Conservation (phyloP, 2,888 invertebrate species). For the Psylliodes chrysocephalus region DNA sequence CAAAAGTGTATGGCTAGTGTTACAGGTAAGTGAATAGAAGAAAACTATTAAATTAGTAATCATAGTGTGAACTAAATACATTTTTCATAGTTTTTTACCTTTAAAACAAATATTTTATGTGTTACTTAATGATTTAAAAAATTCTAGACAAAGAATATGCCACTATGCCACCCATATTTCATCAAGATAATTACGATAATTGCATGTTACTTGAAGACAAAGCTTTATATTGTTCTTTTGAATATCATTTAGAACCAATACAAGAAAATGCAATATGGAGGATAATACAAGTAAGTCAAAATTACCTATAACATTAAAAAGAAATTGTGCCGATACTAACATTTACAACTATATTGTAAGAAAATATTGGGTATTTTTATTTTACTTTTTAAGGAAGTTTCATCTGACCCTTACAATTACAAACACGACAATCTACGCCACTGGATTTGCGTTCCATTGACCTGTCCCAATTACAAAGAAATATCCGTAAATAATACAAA, state of each 20-base stretch:
- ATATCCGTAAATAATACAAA: conserved; percentile 1
- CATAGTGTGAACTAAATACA: too few species aligned
- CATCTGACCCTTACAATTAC: conserved; percentile 45
- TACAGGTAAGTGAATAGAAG: too few species aligned
- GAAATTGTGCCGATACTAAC: too few species aligned
- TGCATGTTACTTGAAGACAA: conserved; percentile 50
- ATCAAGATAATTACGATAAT: conserved; percentile 50
- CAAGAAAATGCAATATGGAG: conserved; percentile 23
- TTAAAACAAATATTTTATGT: too few species aligned
- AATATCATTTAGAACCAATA: conserved; percentile 34
- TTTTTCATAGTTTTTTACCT: too few species aligned
- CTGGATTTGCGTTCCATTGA: conserved; percentile 51
- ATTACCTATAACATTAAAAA: too few species aligned
- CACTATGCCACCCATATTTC: conserved; percentile 50
- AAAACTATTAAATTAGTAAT: too few species aligned
- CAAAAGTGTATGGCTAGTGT: too few species aligned
- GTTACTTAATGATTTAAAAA: too few species aligned
- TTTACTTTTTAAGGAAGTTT: conserved; percentile 48
- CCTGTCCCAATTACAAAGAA: conserved; percentile 44
- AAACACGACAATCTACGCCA: conserved; percentile 52
- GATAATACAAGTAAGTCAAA: conserved; percentile 21
- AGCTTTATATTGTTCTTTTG: conserved; percentile 48
- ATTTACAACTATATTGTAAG: too few species aligned
- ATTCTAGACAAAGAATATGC: conserved; percentile 49
- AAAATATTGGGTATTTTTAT: too few species aligned